These are phyloP conservation scores for Hirtodrosophila histrioides DNA, from an alignment of 2,888 invertebrate genomes.

Conservation along the genomic window DNA sequence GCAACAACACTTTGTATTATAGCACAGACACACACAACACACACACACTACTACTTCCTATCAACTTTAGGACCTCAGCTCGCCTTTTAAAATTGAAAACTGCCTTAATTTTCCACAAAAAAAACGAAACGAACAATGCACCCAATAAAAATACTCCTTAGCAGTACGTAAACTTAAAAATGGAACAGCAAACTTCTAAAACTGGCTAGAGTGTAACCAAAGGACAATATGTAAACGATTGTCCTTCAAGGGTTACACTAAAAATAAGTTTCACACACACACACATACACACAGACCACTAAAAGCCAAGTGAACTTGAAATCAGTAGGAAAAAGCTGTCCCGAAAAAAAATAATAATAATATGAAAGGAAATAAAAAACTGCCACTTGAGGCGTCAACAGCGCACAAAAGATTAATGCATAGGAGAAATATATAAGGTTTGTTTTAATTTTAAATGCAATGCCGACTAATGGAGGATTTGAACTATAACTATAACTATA, in stretches of 20 bases:
- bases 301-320: conserved; percentile 9
- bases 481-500: conserved; percentile 44
- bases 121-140: conserved; percentile 67
- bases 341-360: conserved; percentile 19
- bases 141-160: conserved; percentile 64
- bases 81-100: conserved; percentile 69
- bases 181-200: conserved; percentile 18
- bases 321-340: conserved; percentile 15
- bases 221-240: conserved; percentile 70
- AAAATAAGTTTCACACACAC: conserved; percentile 29
- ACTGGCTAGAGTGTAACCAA: conserved; percentile 47
- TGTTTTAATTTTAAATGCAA: conserved; percentile 72
- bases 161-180: conserved; percentile 42
- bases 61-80: conserved; percentile 59
- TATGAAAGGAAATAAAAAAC: conserved; percentile 27
- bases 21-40: conserved; percentile 62
- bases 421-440: conserved; percentile 65
- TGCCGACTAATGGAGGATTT: conserved; percentile 85
- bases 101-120: conserved; percentile 65
- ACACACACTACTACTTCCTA: conserved; percentile 60
- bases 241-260: conserved; percentile 53
- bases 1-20: conserved; percentile 71
- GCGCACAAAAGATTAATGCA: conserved; percentile 71
- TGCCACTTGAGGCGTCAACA: conserved; percentile 71
- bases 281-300: conserved; percentile 43